Base-by-base conservation (phyloP, 2,797 vertebrate genomes). In the Lithobates sylvaticus region DNA sequence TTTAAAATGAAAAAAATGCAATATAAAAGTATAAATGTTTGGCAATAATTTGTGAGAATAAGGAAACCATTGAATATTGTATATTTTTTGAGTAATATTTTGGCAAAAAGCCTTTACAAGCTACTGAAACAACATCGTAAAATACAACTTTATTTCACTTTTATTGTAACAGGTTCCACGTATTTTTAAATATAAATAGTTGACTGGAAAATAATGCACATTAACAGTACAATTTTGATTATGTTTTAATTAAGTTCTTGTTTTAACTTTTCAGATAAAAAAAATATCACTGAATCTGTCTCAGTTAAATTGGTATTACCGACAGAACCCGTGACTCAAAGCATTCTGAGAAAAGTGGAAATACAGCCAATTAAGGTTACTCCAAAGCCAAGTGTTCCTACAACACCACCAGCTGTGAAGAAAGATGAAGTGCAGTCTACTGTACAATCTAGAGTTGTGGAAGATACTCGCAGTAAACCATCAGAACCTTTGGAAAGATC, bases 181-280 rank as follows among this genome's bases (percentile, higher is more conserved):
- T 79, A 58, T 10, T 86, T 88, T 86, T 69, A 6, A 29, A 36
- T 15, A 6, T 64, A 84, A 84, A 90, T 86, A 84, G 26, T 71
- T 81, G 89, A 78, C 90, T 27, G 88, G 65, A 89, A 88, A 88
- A 70, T 71, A 42, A 73, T 26, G 44, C 65, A 74, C 27, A 69
- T 61, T 81, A 76, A 76, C 39, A 86, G n/a, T 36, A 47, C 54
- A 26, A 64, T 61, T 81, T 61, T 71, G n/a, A 78, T 64, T 78
- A 32, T 34, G 21, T 34, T 71, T 80, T 73, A 70, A 81, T 82
- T 29, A 39, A 36, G 29, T 77, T 68, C 89, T 89, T 94, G 89
- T 87, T 90, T 44, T 32, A 81, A 90, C 89, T 92, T 91, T 91
- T 47, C 92, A 95, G 95, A 89, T 90, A 94, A 94, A 93, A 92